Conservation (phyloP, 2,888 invertebrate genomes). For the Cantharis nigra region DNA sequence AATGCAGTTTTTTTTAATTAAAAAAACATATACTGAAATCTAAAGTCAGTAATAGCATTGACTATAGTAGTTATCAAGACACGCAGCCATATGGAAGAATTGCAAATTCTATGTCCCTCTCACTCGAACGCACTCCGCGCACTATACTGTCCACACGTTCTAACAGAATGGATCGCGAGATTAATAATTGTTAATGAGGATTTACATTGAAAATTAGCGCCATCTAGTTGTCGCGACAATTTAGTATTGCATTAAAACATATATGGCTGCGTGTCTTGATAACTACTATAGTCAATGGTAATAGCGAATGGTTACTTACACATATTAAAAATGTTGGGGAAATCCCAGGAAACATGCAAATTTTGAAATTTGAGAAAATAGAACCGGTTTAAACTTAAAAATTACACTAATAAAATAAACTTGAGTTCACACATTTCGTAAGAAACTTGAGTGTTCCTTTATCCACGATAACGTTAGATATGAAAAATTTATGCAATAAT, state of each 20-base stretch:
- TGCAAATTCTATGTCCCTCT: too few relatives aligned
- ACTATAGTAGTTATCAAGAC: too few relatives aligned
- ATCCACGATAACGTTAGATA: background rate
- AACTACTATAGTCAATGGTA: too few relatives aligned
- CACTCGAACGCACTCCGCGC: too few relatives aligned
- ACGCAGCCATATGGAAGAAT: too few relatives aligned
- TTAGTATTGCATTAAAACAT: too few relatives aligned
- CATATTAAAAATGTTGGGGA: background rate
- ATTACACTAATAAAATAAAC: background rate
- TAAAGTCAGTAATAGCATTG: background rate
- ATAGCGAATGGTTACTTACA: background rate
- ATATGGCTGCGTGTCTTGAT: too few relatives aligned
- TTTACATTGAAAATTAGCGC: too few relatives aligned
- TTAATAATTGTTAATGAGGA: too few relatives aligned
- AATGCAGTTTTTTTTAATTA: background rate
- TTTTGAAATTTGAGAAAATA: background rate
- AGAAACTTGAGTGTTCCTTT: background rate
- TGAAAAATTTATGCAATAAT: background rate
- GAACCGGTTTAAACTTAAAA: background rate
- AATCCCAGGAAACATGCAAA: background rate
- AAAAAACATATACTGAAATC: background rate
- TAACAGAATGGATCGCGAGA: too few relatives aligned
- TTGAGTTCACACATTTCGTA: background rate
- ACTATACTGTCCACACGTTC: too few relatives aligned
- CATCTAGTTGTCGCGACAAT: too few relatives aligned